Evolutionary conservation across 1,140 invertebrate genomes (phyloP).

Genomic region (Drosophila mauritiana): DNA sequence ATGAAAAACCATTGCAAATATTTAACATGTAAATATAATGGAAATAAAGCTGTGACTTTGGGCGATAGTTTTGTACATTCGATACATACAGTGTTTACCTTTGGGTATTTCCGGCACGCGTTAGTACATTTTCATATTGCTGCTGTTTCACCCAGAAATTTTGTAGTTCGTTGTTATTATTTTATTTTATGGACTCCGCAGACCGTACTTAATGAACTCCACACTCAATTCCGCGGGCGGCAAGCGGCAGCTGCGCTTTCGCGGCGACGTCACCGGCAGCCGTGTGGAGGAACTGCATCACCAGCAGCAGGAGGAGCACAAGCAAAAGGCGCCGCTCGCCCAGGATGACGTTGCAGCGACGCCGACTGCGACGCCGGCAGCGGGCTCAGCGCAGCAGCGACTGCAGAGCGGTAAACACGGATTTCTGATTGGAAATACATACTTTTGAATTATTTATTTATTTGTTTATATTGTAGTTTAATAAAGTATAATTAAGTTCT

Average conservation of each 20-base stretch:
- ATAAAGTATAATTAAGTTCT: too few relatives aligned
- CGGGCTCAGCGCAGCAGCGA: slow-evolving; percentile 23
- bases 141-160: slow-evolving; percentile 14
- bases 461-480: too few relatives aligned
- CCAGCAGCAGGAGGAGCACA: slow-evolving; percentile 42
- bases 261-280: slow-evolving; percentile 51
- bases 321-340: slow-evolving; percentile 34
- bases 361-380: slow-evolving; percentile 8
- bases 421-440: neutral
- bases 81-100: neutral
- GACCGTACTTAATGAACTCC: slow-evolving; percentile 47
- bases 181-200: slow-evolving; percentile 32
- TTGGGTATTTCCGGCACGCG: slow-evolving; percentile 3
- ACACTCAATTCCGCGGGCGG: slow-evolving; percentile 33
- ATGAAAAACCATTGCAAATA: too few relatives aligned
- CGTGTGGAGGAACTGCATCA: slow-evolving; percentile 61
- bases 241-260: slow-evolving; percentile 66
- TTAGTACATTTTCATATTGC: slow-evolving; percentile 10
- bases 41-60: too few relatives aligned
- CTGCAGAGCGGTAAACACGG: slow-evolving; percentile 41
- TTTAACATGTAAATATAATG: too few relatives aligned
- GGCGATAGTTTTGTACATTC: neutral
- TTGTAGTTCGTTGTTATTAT: slow-evolving; percentile 37
- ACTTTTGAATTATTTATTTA: too few relatives aligned
- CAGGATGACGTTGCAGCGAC: slow-evolving; percentile 67